Evolutionary conservation across 1,140 invertebrate genomes (phyloP).

Genomic region (Zaprionus africanus): DNA sequence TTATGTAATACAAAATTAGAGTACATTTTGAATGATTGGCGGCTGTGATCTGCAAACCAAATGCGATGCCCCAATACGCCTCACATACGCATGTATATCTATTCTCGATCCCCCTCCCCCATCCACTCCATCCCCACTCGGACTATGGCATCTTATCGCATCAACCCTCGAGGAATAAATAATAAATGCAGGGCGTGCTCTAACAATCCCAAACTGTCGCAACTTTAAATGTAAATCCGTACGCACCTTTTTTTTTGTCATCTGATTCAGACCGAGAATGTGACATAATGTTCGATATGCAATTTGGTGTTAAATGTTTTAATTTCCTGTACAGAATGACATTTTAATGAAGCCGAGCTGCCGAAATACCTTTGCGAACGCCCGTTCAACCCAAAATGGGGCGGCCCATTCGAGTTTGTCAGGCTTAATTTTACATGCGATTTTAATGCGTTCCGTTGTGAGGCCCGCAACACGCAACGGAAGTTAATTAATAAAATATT

Average conservation of each 20-base stretch:
- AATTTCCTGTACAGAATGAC: constrained; percentile 82
- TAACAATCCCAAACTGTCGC: constrained; percentile 7
- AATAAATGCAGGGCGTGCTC: constrained; percentile 7
- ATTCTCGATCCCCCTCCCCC: not conserved
- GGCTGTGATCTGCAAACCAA: constrained; percentile 71
- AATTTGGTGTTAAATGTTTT: constrained; percentile 74
- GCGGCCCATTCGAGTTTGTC: constrained; percentile 39
- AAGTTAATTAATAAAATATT: constrained; percentile 83
- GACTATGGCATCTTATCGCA: not conserved
- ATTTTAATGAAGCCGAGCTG: constrained; percentile 79
- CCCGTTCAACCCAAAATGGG: constrained; percentile 15
- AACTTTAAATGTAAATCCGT: constrained; percentile 10
- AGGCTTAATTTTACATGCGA: constrained; percentile 78
- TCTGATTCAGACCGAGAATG: constrained; percentile 38
- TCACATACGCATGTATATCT: not conserved
- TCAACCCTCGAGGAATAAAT: constrained; percentile 4
- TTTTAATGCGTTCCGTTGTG: constrained; percentile 65
- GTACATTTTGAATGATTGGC: constrained; percentile 77
- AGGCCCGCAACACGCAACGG: constrained; percentile 54
- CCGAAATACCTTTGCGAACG: constrained; percentile 57
- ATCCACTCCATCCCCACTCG: not conserved
- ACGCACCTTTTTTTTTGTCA: constrained; percentile 58
- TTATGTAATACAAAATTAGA: constrained; percentile 82
- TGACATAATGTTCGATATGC: constrained; percentile 48
- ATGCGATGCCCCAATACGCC: constrained; percentile 49